These are phyloP conservation scores for Enoplolaimus lenunculus DNA, from an alignment of 2,888 invertebrate species.

Conservation along the genomic window DNA sequence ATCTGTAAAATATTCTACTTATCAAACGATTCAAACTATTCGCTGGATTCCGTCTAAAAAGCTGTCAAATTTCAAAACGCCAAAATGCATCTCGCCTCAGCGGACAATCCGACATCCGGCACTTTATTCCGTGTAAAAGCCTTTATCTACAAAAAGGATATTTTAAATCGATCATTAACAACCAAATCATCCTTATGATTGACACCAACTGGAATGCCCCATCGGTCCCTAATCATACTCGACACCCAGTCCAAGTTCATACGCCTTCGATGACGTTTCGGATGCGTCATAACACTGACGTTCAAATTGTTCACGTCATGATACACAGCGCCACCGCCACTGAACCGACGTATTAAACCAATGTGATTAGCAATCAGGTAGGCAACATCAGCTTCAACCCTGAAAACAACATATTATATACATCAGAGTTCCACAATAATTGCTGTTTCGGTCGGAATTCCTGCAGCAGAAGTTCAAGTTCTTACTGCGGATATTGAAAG, in stretches of 20 bases:
- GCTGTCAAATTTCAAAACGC: too few species aligned
- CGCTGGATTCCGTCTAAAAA: too few species aligned
- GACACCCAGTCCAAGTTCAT: slow-evolving; percentile 75
- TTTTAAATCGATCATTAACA: slow-evolving; percentile 35
- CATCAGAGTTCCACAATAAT: too few species aligned
- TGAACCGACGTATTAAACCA: slow-evolving; percentile 58
- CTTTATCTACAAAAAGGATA: slow-evolving; percentile 18
- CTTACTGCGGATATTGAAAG: too few species aligned
- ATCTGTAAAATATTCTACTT: too few species aligned
- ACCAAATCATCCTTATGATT: not conserved
- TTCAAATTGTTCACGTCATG: slow-evolving; percentile 87
- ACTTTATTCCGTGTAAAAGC: too few species aligned
- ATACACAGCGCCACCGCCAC: slow-evolving; percentile 88
- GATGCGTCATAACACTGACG: slow-evolving; percentile 73
- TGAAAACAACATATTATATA: too few species aligned
- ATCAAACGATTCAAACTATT: too few species aligned
- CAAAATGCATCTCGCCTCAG: too few species aligned
- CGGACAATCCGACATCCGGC: too few species aligned
- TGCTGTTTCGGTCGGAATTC: too few species aligned
- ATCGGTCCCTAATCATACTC: slow-evolving; percentile 63
- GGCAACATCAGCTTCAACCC: slow-evolving; percentile 7
- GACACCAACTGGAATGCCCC: slow-evolving; percentile 50
- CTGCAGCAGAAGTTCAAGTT: too few species aligned
- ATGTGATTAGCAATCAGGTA: slow-evolving; percentile 49
- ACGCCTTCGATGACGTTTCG: slow-evolving; percentile 65